Evolutionary conservation across 2,797 vertebrate species (phyloP).

Genomic region (Scolopax rusticola): DNA sequence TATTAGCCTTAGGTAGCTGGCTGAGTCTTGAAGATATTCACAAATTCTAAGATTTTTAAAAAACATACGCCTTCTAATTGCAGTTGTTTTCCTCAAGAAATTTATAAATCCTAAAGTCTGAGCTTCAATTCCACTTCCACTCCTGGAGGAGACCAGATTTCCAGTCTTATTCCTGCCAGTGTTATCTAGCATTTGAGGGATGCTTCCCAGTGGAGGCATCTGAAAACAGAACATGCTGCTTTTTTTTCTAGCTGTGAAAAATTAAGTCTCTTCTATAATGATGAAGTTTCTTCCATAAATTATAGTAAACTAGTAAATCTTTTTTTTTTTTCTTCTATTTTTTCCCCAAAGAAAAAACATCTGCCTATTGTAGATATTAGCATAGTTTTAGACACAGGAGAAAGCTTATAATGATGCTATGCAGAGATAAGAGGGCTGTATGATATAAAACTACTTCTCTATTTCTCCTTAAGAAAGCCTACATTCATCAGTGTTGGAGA

Average conservation of each 20-base stretch:
- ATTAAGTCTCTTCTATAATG: not conserved
- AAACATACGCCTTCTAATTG: not conserved
- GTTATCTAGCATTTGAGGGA: conserved; percentile 36
- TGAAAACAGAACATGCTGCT: not conserved
- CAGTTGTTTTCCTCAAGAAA: conserved; percentile 15
- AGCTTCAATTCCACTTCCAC: not conserved
- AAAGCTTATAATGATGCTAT: not conserved
- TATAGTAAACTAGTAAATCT: not conserved
- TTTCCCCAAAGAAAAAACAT: not conserved
- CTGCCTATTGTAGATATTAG: not conserved
- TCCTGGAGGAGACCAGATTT: not conserved
- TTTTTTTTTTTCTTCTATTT: not conserved
- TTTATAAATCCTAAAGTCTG: not conserved
- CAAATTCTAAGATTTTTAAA: not conserved
- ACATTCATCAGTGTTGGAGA: not conserved
- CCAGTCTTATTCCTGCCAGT: not conserved
- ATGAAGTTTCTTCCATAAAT: conserved; percentile 41
- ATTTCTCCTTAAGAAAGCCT: not conserved
- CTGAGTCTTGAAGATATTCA: not conserved
- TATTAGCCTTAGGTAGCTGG: not conserved
- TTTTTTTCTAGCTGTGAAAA: not conserved
- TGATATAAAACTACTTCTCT: not conserved
- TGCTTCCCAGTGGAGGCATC: conserved; percentile 45
- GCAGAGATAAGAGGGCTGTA: not conserved
- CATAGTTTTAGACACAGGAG: not conserved